Base-by-base conservation (phyloP, 2,113 vertebrate genomes). In the Pygathrix nemaeus region DNA sequence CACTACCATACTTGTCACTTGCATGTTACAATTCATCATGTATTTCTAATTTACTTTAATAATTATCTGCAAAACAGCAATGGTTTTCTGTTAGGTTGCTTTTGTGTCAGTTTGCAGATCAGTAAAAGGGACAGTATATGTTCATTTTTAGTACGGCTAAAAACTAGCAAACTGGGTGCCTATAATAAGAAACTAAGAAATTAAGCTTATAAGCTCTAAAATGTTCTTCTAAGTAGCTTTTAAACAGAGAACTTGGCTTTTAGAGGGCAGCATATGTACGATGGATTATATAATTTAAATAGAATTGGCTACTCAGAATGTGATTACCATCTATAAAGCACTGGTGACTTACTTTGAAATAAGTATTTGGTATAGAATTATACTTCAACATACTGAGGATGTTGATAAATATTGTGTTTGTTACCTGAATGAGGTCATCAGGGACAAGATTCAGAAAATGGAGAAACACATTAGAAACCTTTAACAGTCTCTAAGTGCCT, bases 11-110 rank as follows among this genome's bases (percentile, higher is more conserved):
- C 7, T 30, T 50, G 0, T 78, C n/a, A 94, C 32, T 82, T 55
- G 55, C 13, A 68, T 64, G 17, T 30, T 89, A 92, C 16, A 90
- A 89, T 87, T 50, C 57, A 70, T 32, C 55, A 83, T 50, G 21
- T 76, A 82, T 87, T 87, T 64, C 40, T 84, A 76, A 96, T n/a
- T 93, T 85, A 73, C 32, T 75, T 93, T 57, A 93, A 57, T 68
- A 89, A 81, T 90, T 78, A 93, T 20, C 72, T 76, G 16, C 59
- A 88, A 94, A 89, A 79, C 0, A 55, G 25, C 11, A 78, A 85
- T 59, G 64, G 17, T 85, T 94, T 84, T 88, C 40, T 92, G 8
- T 57, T 90, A 90, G 87, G 16, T 82, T 93, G 23, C 18, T 84
- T 95, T 97, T 43, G 7, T 84, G 13, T 93, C 7, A 52, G 0